phyloP scores from a whole-genome alignment of 2,797 vertebrate species.

The Alosa sapidissima region DNA sequence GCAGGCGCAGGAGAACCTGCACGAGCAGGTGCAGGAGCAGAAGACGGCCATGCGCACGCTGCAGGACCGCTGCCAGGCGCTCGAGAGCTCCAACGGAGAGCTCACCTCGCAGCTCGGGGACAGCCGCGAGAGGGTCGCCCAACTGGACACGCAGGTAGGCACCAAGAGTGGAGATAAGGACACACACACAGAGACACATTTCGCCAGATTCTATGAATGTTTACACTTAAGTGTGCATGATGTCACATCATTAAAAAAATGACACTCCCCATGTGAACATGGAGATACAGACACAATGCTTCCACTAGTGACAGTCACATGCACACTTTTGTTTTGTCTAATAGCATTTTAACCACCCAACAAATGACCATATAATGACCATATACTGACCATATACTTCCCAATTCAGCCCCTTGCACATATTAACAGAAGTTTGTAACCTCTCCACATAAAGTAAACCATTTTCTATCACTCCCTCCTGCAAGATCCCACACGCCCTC shows the following conservation, averaged over 20 bases:
- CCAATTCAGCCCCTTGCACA: background rate
- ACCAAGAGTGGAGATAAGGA: background rate
- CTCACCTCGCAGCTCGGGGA: constrained; percentile 85
- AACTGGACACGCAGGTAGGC: constrained; percentile 91
- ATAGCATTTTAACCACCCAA: background rate
- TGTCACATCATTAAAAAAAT: too few relatives aligned
- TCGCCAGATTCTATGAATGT: background rate
- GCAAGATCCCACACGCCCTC: too few relatives aligned
- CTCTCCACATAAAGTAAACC: constrained; percentile 7
- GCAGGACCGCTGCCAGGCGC: constrained; percentile 86
- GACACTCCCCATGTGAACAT: background rate
- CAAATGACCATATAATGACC: background rate
- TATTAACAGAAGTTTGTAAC: background rate
- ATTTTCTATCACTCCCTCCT: background rate
- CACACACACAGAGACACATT: constrained; percentile 5
- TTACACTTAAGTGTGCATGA: background rate
- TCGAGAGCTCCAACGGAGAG: constrained; percentile 83
- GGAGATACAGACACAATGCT: background rate
- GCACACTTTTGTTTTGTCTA: background rate
- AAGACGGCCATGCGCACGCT: constrained; percentile 87
- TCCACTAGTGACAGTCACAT: background rate
- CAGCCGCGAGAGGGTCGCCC: constrained; percentile 90
- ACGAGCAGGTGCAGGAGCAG: constrained; percentile 96
- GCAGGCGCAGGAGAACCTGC: constrained; percentile 95
- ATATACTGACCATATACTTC: background rate